Percentiles rank a stretch among this genome's conserved stretches.
Evolutionary conservation across 2,888 invertebrate genomes (phyloP).

Genomic region (Apamea crenata): DNA sequence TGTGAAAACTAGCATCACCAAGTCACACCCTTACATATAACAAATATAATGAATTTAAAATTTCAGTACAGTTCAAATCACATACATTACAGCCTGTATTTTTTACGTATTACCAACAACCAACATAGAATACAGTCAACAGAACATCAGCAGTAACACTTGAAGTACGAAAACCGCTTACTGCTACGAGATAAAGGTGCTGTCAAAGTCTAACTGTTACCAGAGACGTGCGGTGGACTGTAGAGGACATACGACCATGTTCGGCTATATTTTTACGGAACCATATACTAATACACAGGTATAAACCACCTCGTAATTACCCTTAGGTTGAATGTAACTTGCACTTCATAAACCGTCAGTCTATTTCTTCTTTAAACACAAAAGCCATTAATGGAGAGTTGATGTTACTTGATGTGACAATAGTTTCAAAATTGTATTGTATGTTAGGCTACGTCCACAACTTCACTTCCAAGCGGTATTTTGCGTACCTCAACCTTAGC

Average conservation of each 20-base stretch:
- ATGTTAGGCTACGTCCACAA: background rate
- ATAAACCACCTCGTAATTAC: background rate
- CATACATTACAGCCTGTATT: background rate
- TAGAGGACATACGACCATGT: background rate
- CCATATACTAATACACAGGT: background rate
- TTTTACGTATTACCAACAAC: background rate
- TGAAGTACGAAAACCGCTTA: background rate
- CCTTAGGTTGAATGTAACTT: background rate
- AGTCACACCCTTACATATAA: background rate
- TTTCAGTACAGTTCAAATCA: slow-evolving; percentile 11
- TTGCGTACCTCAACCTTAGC: background rate
- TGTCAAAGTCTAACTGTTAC: no score
- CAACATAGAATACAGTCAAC: background rate
- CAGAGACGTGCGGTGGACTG: background rate
- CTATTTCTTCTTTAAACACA: background rate
- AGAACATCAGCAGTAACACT: background rate
- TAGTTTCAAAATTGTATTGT: background rate
- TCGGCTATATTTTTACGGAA: background rate
- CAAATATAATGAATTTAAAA: background rate
- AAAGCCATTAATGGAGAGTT: background rate
- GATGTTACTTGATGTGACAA: background rate
- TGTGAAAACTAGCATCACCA: slow-evolving; percentile 7
- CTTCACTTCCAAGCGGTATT: background rate
- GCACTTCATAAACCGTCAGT: background rate
- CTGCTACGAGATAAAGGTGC: background rate